Evolutionary conservation across 2,797 vertebrate species (phyloP).

Genomic region (Scyliorhinus canicula): DNA sequence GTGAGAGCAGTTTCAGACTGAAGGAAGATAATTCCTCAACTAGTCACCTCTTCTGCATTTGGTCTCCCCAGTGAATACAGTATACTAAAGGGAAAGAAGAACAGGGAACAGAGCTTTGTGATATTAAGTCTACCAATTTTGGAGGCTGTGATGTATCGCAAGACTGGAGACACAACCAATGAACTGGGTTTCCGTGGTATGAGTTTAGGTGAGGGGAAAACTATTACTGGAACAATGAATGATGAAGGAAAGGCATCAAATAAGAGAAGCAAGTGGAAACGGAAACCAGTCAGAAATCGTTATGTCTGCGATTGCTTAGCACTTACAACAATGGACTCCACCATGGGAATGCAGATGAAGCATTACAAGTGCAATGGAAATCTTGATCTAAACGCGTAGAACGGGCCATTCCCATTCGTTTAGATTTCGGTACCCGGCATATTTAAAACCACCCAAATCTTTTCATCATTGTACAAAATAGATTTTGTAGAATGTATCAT

Average conservation of each 20-base stretch:
- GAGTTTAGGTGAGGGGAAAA: too few species aligned
- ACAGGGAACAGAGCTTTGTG: neutral
- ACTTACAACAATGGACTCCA: neutral
- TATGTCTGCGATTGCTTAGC: neutral
- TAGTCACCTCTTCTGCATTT: neutral
- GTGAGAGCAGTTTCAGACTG: neutral
- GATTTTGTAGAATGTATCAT: neutral
- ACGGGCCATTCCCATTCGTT: neutral
- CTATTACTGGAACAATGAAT: neutral
- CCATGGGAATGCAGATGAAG: neutral
- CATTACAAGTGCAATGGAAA: neutral
- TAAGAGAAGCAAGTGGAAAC: neutral
- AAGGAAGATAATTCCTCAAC: neutral
- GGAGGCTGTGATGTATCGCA: neutral
- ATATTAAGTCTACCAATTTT: neutral
- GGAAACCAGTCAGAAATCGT: neutral
- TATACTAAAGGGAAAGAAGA: neutral
- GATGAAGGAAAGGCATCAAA: neutral
- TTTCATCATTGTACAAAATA: neutral
- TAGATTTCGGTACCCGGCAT: neutral
- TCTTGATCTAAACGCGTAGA: neutral
- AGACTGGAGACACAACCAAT: neutral
- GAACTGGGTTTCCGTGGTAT: neutral
- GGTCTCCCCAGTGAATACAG: neutral
- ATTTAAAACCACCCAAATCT: neutral